Percentiles rank a stretch among this genome's conserved stretches.
These are phyloP conservation scores for Graphium colonna DNA, from an alignment of 2,888 invertebrate genomes.

Conservation along the genomic window DNA sequence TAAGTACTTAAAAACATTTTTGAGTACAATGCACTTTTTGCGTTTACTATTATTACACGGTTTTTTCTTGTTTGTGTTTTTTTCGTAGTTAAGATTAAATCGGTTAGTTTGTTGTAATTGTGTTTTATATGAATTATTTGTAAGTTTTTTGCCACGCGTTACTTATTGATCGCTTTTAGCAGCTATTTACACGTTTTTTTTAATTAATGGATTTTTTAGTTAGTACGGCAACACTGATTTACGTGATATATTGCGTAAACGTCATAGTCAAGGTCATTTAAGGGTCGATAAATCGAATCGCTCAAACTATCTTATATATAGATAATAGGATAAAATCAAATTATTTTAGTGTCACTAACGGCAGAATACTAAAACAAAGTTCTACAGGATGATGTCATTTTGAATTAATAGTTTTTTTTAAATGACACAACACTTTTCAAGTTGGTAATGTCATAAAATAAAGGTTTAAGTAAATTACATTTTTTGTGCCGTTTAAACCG, in stretches of 20 bases:
- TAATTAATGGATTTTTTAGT: background rate
- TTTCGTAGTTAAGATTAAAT: slow-evolving; percentile 24
- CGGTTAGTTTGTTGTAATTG: slow-evolving; percentile 45
- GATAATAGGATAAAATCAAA: too few species aligned
- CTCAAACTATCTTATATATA: background rate
- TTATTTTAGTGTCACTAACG: too few species aligned
- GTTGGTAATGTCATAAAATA: too few species aligned
- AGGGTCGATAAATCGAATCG: background rate
- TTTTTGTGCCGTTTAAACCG: too few species aligned
- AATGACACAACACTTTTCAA: too few species aligned
- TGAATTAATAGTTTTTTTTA: background rate
- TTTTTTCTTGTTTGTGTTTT: slow-evolving; percentile 42
- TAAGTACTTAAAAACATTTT: slow-evolving; percentile 48
- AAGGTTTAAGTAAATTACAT: too few species aligned
- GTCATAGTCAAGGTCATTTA: background rate
- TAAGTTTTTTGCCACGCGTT: slow-evolving; percentile 8
- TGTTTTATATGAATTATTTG: slow-evolving; percentile 39
- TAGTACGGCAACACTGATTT: too few species aligned
- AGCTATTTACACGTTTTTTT: background rate
- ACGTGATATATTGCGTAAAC: slow-evolving; percentile 7
- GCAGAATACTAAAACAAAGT: too few species aligned
- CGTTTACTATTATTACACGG: slow-evolving; percentile 43
- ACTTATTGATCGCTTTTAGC: background rate
- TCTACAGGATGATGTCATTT: background rate
- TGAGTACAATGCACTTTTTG: slow-evolving; percentile 65